Evolutionary conservation across 2,888 invertebrate genomes (phyloP).

Genomic region (Chymomyza amoena): DNA sequence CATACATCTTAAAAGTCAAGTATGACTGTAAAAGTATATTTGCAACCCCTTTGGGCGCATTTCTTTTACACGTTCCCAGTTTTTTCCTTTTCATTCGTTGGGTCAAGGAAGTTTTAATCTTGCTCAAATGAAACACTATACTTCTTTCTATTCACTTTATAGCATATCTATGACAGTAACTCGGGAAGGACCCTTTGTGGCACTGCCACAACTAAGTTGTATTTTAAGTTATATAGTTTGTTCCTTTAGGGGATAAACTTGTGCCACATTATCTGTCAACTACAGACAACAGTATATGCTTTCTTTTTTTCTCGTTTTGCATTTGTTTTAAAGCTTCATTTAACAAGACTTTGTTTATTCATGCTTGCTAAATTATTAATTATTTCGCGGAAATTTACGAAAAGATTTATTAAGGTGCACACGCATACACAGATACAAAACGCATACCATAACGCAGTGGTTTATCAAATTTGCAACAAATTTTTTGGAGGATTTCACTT

Average conservation of each 20-base stretch:
- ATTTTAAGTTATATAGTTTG: background rate
- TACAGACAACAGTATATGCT: background rate
- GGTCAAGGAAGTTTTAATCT: background rate
- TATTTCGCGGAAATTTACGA: constrained; percentile 26
- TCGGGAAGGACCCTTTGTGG: background rate
- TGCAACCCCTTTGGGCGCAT: background rate
- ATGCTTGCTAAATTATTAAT: constrained; percentile 37
- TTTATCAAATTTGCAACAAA: constrained; percentile 10
- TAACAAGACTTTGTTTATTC: constrained; percentile 17
- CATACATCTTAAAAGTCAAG: too few relatives aligned
- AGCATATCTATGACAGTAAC: background rate
- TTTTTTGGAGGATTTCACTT: constrained; percentile 15
- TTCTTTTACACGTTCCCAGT: too few relatives aligned
- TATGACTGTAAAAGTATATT: background rate
- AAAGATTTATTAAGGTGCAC: background rate
- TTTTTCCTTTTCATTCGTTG: background rate
- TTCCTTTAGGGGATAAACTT: background rate
- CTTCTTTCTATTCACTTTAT: background rate
- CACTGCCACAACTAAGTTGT: background rate
- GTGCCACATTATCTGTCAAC: background rate
- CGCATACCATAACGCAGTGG: constrained; percentile 7
- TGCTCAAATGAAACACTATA: background rate
- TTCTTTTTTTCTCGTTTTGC: background rate
- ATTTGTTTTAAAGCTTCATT: background rate
- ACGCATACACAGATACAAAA: constrained; percentile 5